A percentile compares a stretch with the other conserved stretches of the same genome.
phyloP scores from a whole-genome alignment of 2,797 vertebrate genomes.

The Sorex maritimensis region DNA sequence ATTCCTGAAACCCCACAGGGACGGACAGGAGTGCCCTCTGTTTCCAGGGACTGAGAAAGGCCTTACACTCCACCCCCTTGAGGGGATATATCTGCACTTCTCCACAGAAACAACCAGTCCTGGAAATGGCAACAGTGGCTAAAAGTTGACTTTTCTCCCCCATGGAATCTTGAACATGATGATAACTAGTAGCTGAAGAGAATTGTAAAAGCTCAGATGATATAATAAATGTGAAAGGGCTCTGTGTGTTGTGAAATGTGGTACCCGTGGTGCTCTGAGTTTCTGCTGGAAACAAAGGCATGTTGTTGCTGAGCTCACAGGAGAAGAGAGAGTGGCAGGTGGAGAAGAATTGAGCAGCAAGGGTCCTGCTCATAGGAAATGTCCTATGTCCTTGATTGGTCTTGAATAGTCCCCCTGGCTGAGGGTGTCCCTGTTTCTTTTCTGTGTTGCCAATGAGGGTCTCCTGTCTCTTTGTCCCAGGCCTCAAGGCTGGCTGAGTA shows the following conservation, averaged over 20 bases:
- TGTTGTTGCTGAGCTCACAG: conserved; percentile 62
- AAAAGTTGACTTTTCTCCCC: background rate
- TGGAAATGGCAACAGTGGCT: conserved; percentile 55
- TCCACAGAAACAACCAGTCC: conserved; percentile 64
- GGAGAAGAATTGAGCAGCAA: background rate
- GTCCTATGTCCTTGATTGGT: too few species aligned
- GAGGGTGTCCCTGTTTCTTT: conserved; percentile 36
- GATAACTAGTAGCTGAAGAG: conserved; percentile 63
- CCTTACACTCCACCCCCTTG: too few species aligned
- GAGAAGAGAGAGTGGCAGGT: conserved; percentile 26
- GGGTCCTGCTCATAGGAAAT: too few species aligned
- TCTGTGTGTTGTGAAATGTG: conserved; percentile 44
- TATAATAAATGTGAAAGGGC: conserved; percentile 58
- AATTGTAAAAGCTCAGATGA: conserved; percentile 41
- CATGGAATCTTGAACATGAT: conserved; percentile 57
- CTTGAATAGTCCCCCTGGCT: background rate
- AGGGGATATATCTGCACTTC: conserved; percentile 40
- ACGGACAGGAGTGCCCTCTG: background rate
- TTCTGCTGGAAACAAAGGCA: conserved; percentile 65
- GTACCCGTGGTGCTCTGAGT: background rate
- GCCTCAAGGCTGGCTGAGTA: conserved; percentile 91
- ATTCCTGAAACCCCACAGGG: background rate
- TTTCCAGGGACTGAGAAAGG: conserved; percentile 43
- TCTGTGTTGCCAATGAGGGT: conserved; percentile 42
- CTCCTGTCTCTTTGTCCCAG: conserved; percentile 77